These are phyloP conservation scores for Nannobrachium achirus DNA, from an alignment of 2,113 vertebrate species.

Conservation along the genomic window DNA sequence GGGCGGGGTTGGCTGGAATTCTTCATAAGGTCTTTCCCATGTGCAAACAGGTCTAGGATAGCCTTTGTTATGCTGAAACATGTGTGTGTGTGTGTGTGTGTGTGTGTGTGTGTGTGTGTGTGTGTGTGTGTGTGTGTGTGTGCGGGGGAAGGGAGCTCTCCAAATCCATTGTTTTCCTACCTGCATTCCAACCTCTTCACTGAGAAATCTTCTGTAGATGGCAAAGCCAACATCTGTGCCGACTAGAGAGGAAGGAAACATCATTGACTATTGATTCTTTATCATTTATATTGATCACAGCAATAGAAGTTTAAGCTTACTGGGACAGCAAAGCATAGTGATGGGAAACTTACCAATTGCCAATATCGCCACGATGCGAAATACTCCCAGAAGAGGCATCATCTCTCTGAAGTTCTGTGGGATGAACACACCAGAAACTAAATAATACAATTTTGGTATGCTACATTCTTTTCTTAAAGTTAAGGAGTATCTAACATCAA, in stretches of 20 bases:
- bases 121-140: too few species aligned
- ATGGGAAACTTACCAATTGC: slow-evolving; percentile 79
- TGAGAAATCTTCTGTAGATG: slow-evolving; percentile 87
- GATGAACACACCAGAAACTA: slow-evolving; percentile 12
- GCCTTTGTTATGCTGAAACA: neutral
- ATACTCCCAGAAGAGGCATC: slow-evolving; percentile 85
- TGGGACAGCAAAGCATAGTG: neutral
- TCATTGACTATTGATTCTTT: neutral
- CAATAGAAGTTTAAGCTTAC: neutral
- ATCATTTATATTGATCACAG: neutral
- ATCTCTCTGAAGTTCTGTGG: slow-evolving; percentile 90
- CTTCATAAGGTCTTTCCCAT: neutral
- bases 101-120: neutral
- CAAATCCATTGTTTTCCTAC: slow-evolving; percentile 46
- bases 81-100: neutral
- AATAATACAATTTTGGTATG: too few species aligned
- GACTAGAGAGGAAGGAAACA: slow-evolving; percentile 75
- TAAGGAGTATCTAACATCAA: neutral
- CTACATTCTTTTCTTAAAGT: neutral
- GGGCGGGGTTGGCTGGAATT: slow-evolving; percentile 1
- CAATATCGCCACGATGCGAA: slow-evolving; percentile 82
- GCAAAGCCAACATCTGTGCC: slow-evolving; percentile 87
- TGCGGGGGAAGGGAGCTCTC: neutral
- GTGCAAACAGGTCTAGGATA: slow-evolving; percentile 4
- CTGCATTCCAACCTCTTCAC: slow-evolving; percentile 60